Evolutionary conservation across 2,113 vertebrate species (phyloP).

Genomic region (Leucosticte australis): DNA sequence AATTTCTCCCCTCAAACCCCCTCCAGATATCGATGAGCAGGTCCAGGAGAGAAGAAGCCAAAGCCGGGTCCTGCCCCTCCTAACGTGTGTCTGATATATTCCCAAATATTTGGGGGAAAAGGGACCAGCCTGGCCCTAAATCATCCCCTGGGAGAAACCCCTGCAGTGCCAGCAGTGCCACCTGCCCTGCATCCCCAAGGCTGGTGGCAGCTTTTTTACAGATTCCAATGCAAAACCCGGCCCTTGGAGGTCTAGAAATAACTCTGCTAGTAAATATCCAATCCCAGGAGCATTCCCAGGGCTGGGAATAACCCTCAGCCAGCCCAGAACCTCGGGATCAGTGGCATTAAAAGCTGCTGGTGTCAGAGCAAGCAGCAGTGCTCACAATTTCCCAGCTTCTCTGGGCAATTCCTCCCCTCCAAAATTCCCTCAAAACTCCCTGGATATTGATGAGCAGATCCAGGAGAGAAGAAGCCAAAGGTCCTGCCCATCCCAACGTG

Average conservation of each 20-base stretch:
- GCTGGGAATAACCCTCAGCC: neutral
- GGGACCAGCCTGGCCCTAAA: neutral
- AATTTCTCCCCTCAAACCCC: too few relatives aligned
- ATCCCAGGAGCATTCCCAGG: neutral
- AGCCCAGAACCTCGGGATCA: too few relatives aligned
- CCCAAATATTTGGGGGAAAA: too few relatives aligned
- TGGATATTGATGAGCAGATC: neutral
- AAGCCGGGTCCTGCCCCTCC: neutral
- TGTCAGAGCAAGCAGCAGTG: too few relatives aligned
- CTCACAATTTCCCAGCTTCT: neutral
- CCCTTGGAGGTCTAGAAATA: neutral
- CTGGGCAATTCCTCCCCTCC: neutral
- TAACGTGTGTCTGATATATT: accelerated
- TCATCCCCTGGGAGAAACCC: neutral
- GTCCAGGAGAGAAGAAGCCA: neutral
- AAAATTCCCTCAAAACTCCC: too few relatives aligned
- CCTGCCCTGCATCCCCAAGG: neutral
- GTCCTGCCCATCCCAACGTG: neutral
- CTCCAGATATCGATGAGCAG: neutral
- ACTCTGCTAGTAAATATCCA: too few relatives aligned
- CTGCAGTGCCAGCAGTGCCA: neutral
- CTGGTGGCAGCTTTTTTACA: neutral
- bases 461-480: neutral
- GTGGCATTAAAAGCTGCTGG: too few relatives aligned
- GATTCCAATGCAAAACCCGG: neutral